Evolutionary conservation across 2,888 invertebrate genomes (phyloP), one percentile per base, ranked within the genome.

Genomic region (Tribolium freemani): DNA sequence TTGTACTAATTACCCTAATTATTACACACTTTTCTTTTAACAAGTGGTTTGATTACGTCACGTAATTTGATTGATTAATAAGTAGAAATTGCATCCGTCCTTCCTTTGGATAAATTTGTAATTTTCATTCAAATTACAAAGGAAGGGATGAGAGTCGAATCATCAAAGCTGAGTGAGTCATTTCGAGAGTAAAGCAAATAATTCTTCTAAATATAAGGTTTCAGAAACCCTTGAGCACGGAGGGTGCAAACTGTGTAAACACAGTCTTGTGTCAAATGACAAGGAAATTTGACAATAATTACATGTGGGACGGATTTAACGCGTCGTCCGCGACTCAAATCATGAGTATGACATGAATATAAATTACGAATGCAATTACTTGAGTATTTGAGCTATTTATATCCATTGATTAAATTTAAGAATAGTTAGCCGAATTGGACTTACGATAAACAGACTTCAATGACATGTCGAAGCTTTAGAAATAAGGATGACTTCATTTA

Each of bases 401-500:
- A 71, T 57, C 51, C 68, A 60, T 67, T 73, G 69, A 69, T 72
- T 69, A 69, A 69, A 53, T 73, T 67, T 61, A 63, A 60, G 67
- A 71, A 61, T 44, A 73, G 60, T 73, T 71, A 44, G 21, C 20
- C 13, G 53, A 73, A 72, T 64, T 57, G 50, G 13, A 31, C 50
- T 46, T 44, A 72, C 20, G 48, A 72, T 69, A 68, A 63, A 71
- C 50, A 61, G 21, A n/a, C 9, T 46, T 58, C 16, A 16, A 16
- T 16, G 2, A 16, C 16, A 16, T 16, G 16, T 16, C 66, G 30
- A 45, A 58, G 60, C 60, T 67, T 60, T 58, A 9, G 63, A 69
- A 72, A 72, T 72, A 64, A 64, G 6, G 72, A 72, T 72, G 72
- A 72, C 64, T 72, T 72, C 69, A 72, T 67, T 61, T 45, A 38